Evolutionary conservation across 2,888 invertebrate species (phyloP).

Genomic region (Drepanosiphum platanoidis): DNA sequence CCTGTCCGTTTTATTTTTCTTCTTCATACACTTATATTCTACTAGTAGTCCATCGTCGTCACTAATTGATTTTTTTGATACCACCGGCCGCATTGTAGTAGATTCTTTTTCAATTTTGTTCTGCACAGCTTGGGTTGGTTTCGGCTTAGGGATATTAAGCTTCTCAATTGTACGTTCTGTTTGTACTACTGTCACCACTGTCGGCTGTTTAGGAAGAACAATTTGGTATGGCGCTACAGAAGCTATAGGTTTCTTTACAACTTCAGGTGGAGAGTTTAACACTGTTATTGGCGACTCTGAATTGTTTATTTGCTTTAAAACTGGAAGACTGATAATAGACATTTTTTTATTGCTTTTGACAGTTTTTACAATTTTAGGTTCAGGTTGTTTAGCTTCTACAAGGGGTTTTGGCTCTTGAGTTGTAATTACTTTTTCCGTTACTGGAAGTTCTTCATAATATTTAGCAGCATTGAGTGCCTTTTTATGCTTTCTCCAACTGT

Average conservation of each 20-base stretch:
- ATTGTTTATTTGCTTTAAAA: slow-evolving; percentile 24
- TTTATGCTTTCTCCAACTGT: slow-evolving; percentile 60
- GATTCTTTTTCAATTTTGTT: slow-evolving; percentile 57
- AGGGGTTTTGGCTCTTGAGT: slow-evolving; percentile 34
- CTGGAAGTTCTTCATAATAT: slow-evolving; percentile 51
- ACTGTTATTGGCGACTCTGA: slow-evolving; percentile 7
- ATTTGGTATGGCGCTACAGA: slow-evolving; percentile 60
- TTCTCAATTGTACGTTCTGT: slow-evolving; percentile 41
- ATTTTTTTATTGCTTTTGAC: slow-evolving; percentile 51
- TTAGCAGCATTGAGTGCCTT: slow-evolving; percentile 57
- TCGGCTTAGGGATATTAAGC: slow-evolving; percentile 24
- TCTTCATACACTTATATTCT: slow-evolving; percentile 56
- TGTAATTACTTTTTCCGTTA: slow-evolving; percentile 28
- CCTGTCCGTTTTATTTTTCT: slow-evolving; percentile 49
- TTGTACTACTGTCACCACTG: slow-evolving; percentile 20
- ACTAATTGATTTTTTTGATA: slow-evolving; percentile 49
- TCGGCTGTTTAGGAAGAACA: slow-evolving; percentile 57
- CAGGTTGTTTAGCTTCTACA: slow-evolving; percentile 33
- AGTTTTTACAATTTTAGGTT: slow-evolving; percentile 34
- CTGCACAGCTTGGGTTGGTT: slow-evolving; percentile 20
- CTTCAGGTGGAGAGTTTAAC: slow-evolving; percentile 9
- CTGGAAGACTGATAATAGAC: slow-evolving; percentile 53
- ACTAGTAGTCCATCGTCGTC: slow-evolving; percentile 49
- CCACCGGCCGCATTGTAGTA: not conserved
- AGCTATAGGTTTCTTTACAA: slow-evolving; percentile 52